These are phyloP conservation scores for Agrochola lota DNA, from an alignment of 2,888 invertebrate species.

Conservation along the genomic window DNA sequence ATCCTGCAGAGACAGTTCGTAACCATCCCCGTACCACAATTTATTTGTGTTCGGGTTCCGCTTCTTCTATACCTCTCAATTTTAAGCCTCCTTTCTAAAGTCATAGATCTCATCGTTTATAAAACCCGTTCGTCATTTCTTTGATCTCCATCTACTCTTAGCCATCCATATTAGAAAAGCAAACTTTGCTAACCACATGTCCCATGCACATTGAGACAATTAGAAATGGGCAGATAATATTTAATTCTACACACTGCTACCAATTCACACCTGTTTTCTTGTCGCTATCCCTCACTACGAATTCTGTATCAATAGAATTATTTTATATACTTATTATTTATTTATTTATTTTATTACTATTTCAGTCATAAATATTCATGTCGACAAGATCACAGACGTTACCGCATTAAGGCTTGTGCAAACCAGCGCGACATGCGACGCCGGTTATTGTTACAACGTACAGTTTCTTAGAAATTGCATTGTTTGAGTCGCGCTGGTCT, in stretches of 20 bases:
- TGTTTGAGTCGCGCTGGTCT: too few species aligned
- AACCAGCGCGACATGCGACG: too few species aligned
- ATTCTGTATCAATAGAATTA: slow-evolving; percentile 11
- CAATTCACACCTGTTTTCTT: too few species aligned
- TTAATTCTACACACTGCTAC: too few species aligned
- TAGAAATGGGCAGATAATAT: background rate
- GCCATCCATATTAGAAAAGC: background rate
- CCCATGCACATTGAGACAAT: background rate
- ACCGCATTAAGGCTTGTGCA: too few species aligned
- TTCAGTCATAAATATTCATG: slow-evolving; percentile 27
- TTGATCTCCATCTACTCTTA: background rate
- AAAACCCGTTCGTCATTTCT: background rate
- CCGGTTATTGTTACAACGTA: too few species aligned
- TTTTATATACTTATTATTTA: too few species aligned
- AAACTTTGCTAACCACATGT: too few species aligned
- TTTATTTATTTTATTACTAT: too few species aligned
- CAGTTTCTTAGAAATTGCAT: too few species aligned
- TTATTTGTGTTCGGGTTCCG: background rate
- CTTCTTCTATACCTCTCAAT: background rate
- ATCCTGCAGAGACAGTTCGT: background rate
- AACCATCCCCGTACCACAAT: background rate
- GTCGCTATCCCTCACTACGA: background rate
- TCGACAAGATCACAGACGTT: slow-evolving; percentile 2
- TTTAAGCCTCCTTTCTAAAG: background rate
- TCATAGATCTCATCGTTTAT: background rate